These are phyloP conservation scores for Brachypalpus laphriformis DNA, from an alignment of 2,888 invertebrate genomes.

Conservation along the genomic window DNA sequence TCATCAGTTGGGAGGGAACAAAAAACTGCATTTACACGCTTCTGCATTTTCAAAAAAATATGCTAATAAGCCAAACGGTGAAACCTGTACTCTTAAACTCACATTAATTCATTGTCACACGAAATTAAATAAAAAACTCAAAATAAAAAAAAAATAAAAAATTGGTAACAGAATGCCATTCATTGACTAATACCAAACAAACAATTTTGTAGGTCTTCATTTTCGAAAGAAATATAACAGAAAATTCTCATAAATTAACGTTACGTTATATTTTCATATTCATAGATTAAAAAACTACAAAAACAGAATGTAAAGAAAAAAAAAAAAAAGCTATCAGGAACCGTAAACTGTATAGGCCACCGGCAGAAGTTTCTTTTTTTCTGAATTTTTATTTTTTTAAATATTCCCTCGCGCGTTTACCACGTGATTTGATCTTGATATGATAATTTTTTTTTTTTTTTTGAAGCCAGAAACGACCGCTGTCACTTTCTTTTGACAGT, in stretches of 20 bases:
- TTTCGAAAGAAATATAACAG: slow-evolving; percentile 43
- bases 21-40: slow-evolving; percentile 3
- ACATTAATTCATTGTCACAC: slow-evolving; percentile 12
- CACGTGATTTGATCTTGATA: slow-evolving; percentile 34
- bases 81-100: slow-evolving; percentile 10
- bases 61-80: slow-evolving; percentile 12
- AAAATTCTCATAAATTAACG: slow-evolving; percentile 35
- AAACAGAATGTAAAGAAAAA: neutral
- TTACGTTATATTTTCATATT: slow-evolving; percentile 45
- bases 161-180: slow-evolving; percentile 5
- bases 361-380: slow-evolving; percentile 16
- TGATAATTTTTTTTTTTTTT: slow-evolving; percentile 31
- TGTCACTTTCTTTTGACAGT: slow-evolving; percentile 49
- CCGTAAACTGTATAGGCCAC: slow-evolving; percentile 7
- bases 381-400: neutral
- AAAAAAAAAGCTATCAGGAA: neutral
- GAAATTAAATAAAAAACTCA: neutral
- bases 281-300: slow-evolving; percentile 8
- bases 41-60: slow-evolving; percentile 6
- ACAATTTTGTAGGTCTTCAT: slow-evolving; percentile 33
- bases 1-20: neutral
- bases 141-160: neutral
- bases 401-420: slow-evolving; percentile 14
- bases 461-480: slow-evolving; percentile 4
- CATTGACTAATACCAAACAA: slow-evolving; percentile 15